Base-by-base conservation (phyloP, 1,140 invertebrate genomes). In the Drosophila dunni region DNA sequence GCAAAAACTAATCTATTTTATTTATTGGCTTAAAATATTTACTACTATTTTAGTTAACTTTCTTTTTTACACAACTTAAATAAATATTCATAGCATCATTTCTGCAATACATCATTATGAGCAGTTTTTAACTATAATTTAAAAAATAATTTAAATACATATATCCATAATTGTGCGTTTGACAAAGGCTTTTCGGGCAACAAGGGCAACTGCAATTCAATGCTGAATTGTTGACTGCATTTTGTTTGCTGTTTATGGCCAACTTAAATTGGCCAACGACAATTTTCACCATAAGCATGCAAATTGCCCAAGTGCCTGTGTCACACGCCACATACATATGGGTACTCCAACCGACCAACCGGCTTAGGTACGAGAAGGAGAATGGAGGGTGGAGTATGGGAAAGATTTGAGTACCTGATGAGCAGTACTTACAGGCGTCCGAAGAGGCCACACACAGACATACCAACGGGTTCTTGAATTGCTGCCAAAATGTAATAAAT, bases 401-500 rank as follows among this genome's bases (percentile, higher is more conserved):
- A 29, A 29, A 29, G 24, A 29, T 29, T 29, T 63, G 56, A 24
- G 17, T 17, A 20, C 20, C 10, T 40, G 11, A 9, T 15, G 24
- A 6, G 54, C 13, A 36, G 46, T 71, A 64, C 62, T 60, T 64
- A 24, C 20, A 34, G 57, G 61, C 8, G 42, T 50, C 76, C 44
- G 24, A 54, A 8, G 45, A 20, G 45, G 13, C 72, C 72, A 66
- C 76, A 68, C 77, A 72, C 60, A 70, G 54, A 51, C 24, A 29
- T 29, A 29, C 24, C 72, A 75, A 69, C 42, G 62, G 56, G 36
- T 67, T 66, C 57, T 78, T 76, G 67, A 65, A 67, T 29, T 36
- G 66, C 50, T 71, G 76, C 62, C 73, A 79, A 56, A 76, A 72
- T 79, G 65, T 57, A 72, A 81, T 81, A 81, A 81, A 81, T 79